These are phyloP conservation scores for Limanda limanda DNA, from an alignment of 2,113 vertebrate species.

Conservation along the genomic window DNA sequence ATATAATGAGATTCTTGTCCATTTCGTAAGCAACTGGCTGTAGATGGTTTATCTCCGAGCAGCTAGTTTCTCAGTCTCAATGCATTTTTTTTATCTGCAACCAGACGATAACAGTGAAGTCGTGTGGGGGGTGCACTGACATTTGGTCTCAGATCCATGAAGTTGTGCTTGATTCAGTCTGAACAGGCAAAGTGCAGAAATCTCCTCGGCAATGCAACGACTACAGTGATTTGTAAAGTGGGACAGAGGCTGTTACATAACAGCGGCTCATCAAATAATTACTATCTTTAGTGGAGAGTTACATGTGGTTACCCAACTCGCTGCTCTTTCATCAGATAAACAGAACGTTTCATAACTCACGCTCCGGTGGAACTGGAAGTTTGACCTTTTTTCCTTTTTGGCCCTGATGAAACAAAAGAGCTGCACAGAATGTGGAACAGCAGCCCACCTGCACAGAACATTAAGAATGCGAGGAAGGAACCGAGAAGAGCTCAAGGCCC, in stretches of 20 bases:
- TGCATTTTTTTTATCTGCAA: too few relatives aligned
- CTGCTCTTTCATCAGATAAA: not conserved
- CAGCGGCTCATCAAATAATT: slow-evolving; percentile 27
- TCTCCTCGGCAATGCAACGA: not conserved
- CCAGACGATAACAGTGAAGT: too few relatives aligned
- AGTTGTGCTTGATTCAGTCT: not conserved
- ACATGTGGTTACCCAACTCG: not conserved
- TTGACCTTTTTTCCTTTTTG: not conserved
- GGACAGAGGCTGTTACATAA: slow-evolving; percentile 32
- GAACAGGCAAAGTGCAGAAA: slow-evolving; percentile 4
- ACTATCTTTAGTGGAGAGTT: not conserved
- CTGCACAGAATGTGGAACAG: not conserved
- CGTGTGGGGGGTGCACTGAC: not conserved
- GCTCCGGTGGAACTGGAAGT: not conserved
- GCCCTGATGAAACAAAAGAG: not conserved
- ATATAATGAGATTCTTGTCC: too few relatives aligned
- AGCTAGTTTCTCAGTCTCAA: too few relatives aligned
- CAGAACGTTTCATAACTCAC: not conserved
- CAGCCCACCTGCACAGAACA: too few relatives aligned
- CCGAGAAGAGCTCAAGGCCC: too few relatives aligned
- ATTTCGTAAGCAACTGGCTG: too few relatives aligned
- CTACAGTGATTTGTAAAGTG: slow-evolving; percentile 12
- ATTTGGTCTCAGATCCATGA: not conserved
- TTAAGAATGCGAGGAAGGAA: too few relatives aligned
- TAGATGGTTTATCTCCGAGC: too few relatives aligned